phyloP scores from a whole-genome alignment of 2,113 vertebrate species.

The Cygnus buccinator region DNA sequence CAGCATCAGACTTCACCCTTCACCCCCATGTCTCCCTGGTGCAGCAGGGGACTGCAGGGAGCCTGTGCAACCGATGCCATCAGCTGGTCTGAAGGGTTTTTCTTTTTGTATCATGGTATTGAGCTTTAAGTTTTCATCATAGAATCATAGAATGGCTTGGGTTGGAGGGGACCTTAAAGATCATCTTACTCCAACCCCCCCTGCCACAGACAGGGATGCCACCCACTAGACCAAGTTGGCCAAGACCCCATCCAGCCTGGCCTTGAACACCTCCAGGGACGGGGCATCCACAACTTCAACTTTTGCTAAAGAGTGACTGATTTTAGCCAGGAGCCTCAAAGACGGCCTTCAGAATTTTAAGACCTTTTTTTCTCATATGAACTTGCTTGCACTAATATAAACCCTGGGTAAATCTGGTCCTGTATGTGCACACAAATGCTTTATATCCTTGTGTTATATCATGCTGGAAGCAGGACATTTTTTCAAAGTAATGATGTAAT shows the following conservation, averaged over 20 bases:
- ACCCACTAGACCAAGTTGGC: no score
- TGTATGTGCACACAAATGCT: fast-evolving
- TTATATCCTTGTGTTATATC: background rate
- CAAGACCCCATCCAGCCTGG: no score
- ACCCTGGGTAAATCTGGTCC: background rate
- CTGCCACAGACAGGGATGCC: no score
- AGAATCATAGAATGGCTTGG: no score
- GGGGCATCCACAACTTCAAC: no score
- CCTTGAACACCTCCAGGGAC: no score
- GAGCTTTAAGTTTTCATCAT: background rate
- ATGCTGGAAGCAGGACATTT: fast-evolving
- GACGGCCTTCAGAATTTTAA: background rate
- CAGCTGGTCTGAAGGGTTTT: background rate
- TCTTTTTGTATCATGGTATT: background rate
- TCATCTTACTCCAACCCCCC: no score
- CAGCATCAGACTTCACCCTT: background rate
- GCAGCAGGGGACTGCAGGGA: background rate
- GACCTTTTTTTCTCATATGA: background rate
- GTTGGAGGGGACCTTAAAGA: no score
- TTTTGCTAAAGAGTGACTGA: background rate
- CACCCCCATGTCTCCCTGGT: fast-evolving
- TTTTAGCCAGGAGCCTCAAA: background rate
- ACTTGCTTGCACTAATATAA: background rate
- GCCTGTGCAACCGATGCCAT: fast-evolving
- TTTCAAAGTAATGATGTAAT: background rate